These are phyloP conservation scores for Rhimphoctona megacephalus DNA, from an alignment of 2,888 invertebrate genomes.

Conservation along the genomic window DNA sequence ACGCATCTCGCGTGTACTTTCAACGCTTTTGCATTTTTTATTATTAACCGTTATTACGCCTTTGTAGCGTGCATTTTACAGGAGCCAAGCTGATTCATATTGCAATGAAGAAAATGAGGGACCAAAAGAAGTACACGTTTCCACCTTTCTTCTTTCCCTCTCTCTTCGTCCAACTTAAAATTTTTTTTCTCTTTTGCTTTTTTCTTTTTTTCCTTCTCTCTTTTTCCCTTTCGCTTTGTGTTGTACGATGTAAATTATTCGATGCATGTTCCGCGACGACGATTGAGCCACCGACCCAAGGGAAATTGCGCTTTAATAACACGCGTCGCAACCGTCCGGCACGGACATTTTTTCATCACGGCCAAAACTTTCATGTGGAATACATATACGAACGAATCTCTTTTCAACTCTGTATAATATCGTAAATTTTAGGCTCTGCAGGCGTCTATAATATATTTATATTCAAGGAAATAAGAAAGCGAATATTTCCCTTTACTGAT, in stretches of 20 bases:
- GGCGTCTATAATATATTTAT: constrained; percentile 11
- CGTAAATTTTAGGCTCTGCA: not conserved
- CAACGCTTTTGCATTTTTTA: constrained; percentile 66
- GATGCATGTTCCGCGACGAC: constrained; percentile 17
- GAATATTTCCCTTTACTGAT: not conserved
- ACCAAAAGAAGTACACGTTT: constrained; percentile 5
- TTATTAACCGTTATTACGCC: constrained; percentile 74
- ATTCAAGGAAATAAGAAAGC: not conserved
- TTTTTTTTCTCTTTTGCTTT: not conserved
- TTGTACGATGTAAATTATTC: constrained; percentile 12
- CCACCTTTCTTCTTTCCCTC: not conserved
- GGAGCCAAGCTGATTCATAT: constrained; percentile 53
- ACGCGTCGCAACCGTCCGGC: constrained; percentile 49
- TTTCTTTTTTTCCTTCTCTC: not conserved
- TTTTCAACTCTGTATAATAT: constrained; percentile 2
- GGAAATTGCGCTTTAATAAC: constrained; percentile 58
- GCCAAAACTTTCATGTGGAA: constrained; percentile 18
- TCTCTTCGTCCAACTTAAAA: not conserved
- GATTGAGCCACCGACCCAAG: constrained; percentile 46
- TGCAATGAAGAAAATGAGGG: constrained; percentile 59
- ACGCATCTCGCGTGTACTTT: constrained; percentile 74
- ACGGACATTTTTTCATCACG: constrained; percentile 12
- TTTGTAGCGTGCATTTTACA: constrained; percentile 66
- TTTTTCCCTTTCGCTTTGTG: not conserved
- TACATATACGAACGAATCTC: not conserved